phyloP scores from a whole-genome alignment of 2,888 invertebrate species.

The Stomorhina lunata region DNA sequence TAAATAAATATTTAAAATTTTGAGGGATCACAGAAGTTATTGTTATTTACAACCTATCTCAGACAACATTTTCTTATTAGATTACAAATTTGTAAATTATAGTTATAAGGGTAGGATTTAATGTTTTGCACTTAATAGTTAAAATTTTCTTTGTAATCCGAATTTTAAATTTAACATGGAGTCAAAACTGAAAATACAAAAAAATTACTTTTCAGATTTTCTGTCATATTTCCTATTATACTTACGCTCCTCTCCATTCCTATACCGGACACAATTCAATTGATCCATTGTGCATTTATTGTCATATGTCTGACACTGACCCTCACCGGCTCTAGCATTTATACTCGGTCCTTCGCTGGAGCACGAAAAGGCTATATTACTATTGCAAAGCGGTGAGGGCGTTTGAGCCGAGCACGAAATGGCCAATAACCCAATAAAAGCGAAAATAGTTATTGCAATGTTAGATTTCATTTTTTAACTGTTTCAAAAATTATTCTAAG shows the following conservation, averaged over 20 bases:
- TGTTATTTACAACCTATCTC: too few species aligned
- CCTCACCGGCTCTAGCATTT: conserved; percentile 19
- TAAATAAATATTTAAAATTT: too few species aligned
- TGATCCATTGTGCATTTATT: conserved; percentile 42
- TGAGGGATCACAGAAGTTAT: too few species aligned
- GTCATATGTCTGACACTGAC: conserved; percentile 32
- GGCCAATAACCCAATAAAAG: background rate
- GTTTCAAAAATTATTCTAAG: background rate
- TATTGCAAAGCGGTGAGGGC: conserved; percentile 33
- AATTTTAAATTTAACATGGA: conserved; percentile 1
- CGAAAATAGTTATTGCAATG: conserved; percentile 13
- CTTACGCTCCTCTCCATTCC: conserved; percentile 35
- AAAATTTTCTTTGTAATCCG: background rate
- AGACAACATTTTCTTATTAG: too few species aligned
- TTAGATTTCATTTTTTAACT: conserved; percentile 48
- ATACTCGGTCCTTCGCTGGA: conserved; percentile 30
- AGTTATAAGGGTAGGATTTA: too few species aligned
- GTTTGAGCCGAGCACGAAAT: background rate
- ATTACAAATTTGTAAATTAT: too few species aligned
- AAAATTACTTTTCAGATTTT: background rate
- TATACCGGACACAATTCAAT: conserved; percentile 53
- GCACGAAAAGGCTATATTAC: conserved; percentile 38
- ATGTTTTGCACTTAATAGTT: too few species aligned
- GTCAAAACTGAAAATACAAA: conserved; percentile 26
- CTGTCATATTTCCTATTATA: background rate